phyloP scores from a whole-genome alignment of 30 jellyfish, hydroid and myxozoan species.

The Aurelia sp. region DNA sequence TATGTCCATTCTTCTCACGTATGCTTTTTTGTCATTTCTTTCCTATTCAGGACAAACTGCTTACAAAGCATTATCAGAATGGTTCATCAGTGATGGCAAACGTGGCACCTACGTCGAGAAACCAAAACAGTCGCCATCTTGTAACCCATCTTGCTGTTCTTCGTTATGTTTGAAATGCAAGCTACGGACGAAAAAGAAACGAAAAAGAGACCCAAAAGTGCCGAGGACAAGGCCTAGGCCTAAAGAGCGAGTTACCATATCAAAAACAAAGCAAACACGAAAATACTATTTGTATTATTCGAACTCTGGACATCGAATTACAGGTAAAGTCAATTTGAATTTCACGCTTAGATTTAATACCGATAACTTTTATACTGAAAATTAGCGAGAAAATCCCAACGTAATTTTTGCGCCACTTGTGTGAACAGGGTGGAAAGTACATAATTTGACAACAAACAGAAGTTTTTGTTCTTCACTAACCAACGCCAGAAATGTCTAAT shows the following conservation, averaged over 20 bases:
- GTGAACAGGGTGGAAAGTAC: too few relatives aligned
- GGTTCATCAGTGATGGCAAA: constrained; percentile 81
- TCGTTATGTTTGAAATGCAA: constrained; percentile 82
- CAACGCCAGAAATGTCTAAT: too few relatives aligned
- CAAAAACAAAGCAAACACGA: constrained; percentile 11
- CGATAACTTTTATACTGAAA: too few relatives aligned
- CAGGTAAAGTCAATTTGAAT: background rate
- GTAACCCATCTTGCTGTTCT: constrained; percentile 96
- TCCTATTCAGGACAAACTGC: constrained; percentile 79
- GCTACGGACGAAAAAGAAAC: constrained; percentile 28
- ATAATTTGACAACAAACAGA: too few relatives aligned
- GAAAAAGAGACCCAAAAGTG: constrained; percentile 17
- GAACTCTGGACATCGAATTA: constrained; percentile 3
- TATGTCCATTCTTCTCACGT: background rate
- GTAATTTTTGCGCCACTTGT: too few relatives aligned
- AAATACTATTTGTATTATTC: constrained; percentile 53
- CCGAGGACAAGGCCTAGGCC: constrained; percentile 13
- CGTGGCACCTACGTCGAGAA: constrained; percentile 84
- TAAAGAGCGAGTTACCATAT: background rate
- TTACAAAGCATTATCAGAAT: constrained; percentile 84
- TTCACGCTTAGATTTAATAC: too few relatives aligned
- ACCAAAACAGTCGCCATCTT: constrained; percentile 63
- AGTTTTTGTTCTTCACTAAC: too few relatives aligned
- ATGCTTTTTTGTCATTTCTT: background rate
- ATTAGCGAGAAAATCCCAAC: too few relatives aligned